Evolutionary conservation across 2,888 invertebrate species (phyloP).

Genomic region (Colostygia pectinataria): DNA sequence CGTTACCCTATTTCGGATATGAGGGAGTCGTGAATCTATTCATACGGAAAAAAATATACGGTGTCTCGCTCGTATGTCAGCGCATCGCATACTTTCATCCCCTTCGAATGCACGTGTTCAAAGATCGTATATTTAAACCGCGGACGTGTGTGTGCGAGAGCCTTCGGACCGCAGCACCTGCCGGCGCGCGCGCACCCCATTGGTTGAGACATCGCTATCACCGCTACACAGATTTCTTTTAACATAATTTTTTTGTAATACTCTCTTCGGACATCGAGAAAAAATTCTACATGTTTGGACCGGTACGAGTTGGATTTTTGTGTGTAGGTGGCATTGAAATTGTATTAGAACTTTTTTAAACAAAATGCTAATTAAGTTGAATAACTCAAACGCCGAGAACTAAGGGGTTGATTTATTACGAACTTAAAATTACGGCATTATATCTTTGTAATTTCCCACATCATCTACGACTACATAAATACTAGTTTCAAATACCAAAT

Average conservation of each 20-base stretch:
- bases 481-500: not conserved
- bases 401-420: constrained; percentile 43
- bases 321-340: constrained; percentile 79
- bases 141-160: constrained; percentile 68
- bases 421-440: constrained; percentile 18
- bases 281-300: constrained; percentile 79
- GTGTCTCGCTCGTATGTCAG: constrained; percentile 55
- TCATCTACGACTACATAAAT: not conserved
- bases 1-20: constrained; percentile 84
- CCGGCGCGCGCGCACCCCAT: constrained; percentile 75
- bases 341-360: constrained; percentile 70
- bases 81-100: constrained; percentile 64
- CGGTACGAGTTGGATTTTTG: constrained; percentile 72
- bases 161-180: constrained; percentile 73
- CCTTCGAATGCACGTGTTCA: constrained; percentile 83
- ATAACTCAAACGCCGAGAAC: constrained; percentile 51
- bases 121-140: constrained; percentile 71
- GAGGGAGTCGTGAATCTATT: constrained; percentile 83
- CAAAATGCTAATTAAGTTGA: constrained; percentile 69
- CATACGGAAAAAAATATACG: constrained; percentile 74
- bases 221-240: constrained; percentile 83
- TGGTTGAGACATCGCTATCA: constrained; percentile 73
- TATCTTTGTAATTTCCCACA: not conserved
- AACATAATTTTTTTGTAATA: constrained; percentile 75
- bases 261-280: constrained; percentile 76